Evolutionary conservation across 2,113 vertebrate species (phyloP), one percentile per base, ranked within the genome.

Genomic region (Seriola aureovittata): DNA sequence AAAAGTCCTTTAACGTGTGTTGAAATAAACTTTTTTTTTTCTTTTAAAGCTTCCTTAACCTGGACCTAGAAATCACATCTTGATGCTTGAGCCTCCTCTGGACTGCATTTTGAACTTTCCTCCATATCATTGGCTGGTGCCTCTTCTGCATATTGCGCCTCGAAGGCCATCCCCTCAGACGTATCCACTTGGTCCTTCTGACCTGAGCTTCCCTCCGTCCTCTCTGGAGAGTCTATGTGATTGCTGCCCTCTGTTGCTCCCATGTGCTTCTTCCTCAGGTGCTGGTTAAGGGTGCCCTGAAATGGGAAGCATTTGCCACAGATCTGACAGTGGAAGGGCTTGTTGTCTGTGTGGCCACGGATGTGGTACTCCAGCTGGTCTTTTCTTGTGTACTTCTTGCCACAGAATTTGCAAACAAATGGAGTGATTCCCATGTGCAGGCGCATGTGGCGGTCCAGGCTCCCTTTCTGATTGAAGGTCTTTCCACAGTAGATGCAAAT

Each of bases 281-380:
- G 98, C 95, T 99, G 98, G 94, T 99, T 99, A 78, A 99, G 96
- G 54, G 98, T 99, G 80, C 98, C 98, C 92, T 99, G 98, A 95
- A 99, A 99, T 19, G 98, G 98, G 94, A 99, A 99, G 91, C 98
- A 99, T 93, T 99, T 99, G 48, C 98, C 98, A 66, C 98, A 99
- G 92, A 99, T 97, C 94, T 99, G 97, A 88, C 98, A 99, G 91
- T 97, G 97, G 94, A 99, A 99, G 69, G 98, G 98, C 88, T 99
- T 99, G 91, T 99, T 98, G 90, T 99, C 98, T 3, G 98, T 99
- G 89, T 99, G 98, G 78, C 98, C 98, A 19, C 98, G 97, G 93
- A 99, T 99, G 91, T 99, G 98, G 91, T 99, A 99, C 92, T 99
- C 98, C 29, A 99, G 95, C 44, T 99, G 98, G 95, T 99, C 98